A percentile compares a stretch with the other conserved stretches of the same genome.
Conservation (phyloP, 2,113 vertebrate genomes). For the Sceloporus tristichus region DNA sequence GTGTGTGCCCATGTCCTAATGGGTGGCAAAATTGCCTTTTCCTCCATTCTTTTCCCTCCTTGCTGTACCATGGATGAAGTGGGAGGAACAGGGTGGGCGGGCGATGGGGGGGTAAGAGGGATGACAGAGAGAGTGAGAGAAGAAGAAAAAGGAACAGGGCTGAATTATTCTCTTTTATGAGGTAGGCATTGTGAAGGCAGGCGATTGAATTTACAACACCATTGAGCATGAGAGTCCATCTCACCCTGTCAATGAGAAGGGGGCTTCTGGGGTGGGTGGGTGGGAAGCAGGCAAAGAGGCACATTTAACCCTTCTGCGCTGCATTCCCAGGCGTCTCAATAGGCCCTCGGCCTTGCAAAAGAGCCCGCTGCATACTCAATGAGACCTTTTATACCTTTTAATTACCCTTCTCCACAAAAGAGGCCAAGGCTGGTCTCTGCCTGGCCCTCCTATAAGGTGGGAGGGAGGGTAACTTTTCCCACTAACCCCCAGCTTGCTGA, state of each 20-base stretch:
- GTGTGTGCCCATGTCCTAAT: conserved; percentile 64
- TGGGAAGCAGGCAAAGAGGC: conserved; percentile 62
- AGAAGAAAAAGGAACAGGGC: conserved; percentile 60
- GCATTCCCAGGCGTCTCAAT: conserved; percentile 88
- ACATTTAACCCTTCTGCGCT: conserved; percentile 87
- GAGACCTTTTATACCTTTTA: conserved; percentile 88
- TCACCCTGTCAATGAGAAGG: conserved; percentile 81
- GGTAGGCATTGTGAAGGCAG: conserved; percentile 75
- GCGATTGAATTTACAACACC: conserved; percentile 85
- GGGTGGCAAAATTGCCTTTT: conserved; percentile 73
- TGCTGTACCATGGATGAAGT: conserved; percentile 9
- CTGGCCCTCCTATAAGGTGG: conserved; percentile 53
- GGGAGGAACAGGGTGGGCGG: too few relatives aligned
- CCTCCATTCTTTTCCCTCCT: conserved; percentile 52
- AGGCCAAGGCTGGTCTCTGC: conserved; percentile 70
- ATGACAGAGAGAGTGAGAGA: neutral
- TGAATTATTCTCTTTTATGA: conserved; percentile 76
- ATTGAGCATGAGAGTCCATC: conserved; percentile 85
- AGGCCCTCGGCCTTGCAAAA: conserved; percentile 81
- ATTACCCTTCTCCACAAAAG: conserved; percentile 88
- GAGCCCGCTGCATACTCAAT: conserved; percentile 92
- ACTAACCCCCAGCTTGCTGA: neutral
- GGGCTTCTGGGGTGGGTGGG: conserved; percentile 43
- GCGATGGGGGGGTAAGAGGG: too few relatives aligned
- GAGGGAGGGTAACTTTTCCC: conserved; percentile 45